Evolutionary conservation across 2,113 vertebrate genomes (phyloP), one percentile per base, ranked within the genome.

Genomic region (Murina feae): DNA sequence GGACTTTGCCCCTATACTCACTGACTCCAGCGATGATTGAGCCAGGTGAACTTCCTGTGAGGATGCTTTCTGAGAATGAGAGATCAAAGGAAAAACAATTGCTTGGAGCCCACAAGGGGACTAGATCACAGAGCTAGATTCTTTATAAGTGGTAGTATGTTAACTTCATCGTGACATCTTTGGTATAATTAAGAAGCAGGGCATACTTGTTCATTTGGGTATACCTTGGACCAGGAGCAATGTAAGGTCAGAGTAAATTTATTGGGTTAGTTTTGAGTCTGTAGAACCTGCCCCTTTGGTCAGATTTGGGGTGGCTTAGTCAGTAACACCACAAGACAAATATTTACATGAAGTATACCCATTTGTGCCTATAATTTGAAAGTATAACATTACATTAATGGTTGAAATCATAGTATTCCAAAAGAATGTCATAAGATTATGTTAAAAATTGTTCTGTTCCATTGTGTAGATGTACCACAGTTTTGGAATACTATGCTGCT

Each of bases 81-180:
- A 95, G 47, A 90, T 37, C 51, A 91, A 93, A 93, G 58, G 66
- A 94, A 95, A 90, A 92, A 42, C 63, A 94, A 74, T 79, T 86
- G 25, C 13, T 75, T 80, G 60, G 20, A 76, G 25, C 39, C 20
- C 14, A 74, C 44, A 76, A 80, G n/a, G 60, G 23, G 37, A 69
- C 32, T 75, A 79, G 76, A 39, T 88, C 69, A 65, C 85, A 30
- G 44, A 93, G 42, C 32, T 95, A 71, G 14, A 7, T 83, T 93
- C 68, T 90, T 95, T 82, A 53, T 79, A 82, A 90, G 21, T 89
- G 65, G 21, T 21, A 66, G 20, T 81, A 58, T 78, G 78, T 94
- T 88, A 71, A 87, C 51, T 86, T 95, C 13, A 72, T 42, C 79
- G 44, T 13, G 20, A 58, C n/a, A 69, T 72, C 17, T 68, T 94